A percentile compares a stretch with the other conserved stretches of the same genome.
phyloP scores from a whole-genome alignment of 2,888 invertebrate species.

The Scaptomyza parva region DNA sequence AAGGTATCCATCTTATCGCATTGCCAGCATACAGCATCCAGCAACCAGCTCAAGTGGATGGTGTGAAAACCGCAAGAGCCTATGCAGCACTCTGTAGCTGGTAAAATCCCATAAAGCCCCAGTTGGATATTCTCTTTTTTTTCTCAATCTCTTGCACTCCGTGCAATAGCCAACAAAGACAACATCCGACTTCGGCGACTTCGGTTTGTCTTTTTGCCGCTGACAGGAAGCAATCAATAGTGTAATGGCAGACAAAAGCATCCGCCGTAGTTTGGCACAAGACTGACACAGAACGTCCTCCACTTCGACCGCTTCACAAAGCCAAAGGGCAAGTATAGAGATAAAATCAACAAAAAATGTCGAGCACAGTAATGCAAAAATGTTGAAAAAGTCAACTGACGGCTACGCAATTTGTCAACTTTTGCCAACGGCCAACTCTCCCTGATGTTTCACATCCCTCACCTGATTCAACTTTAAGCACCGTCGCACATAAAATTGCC shows the following conservation, averaged over 20 bases:
- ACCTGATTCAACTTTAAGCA: constrained; percentile 1
- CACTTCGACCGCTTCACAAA: constrained; percentile 1
- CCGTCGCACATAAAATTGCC: constrained; percentile 21
- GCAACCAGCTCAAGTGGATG: constrained; percentile 13
- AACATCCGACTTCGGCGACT: constrained; percentile 68
- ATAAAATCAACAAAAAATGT: constrained; percentile 38
- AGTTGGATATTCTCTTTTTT: not conserved
- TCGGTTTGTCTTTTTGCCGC: constrained; percentile 71
- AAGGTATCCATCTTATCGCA: constrained; percentile 30
- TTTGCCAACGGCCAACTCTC: constrained; percentile 18
- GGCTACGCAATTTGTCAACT: constrained; percentile 68
- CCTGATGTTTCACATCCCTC: not conserved
- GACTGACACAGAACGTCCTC: constrained; percentile 29
- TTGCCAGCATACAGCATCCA: constrained; percentile 7
- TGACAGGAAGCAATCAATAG: constrained; percentile 82
- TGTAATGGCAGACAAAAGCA: constrained; percentile 78
- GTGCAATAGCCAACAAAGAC: constrained; percentile 40
- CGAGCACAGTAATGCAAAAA: constrained; percentile 40
- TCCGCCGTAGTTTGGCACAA: constrained; percentile 52
- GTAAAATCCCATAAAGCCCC: constrained; percentile 39
- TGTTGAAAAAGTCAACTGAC: constrained; percentile 35
- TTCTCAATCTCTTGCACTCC: not conserved
- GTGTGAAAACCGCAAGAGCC: constrained; percentile 58
- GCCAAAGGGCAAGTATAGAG: not conserved
- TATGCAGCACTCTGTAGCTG: constrained; percentile 37